Base-by-base conservation (phyloP, 2,888 invertebrate species). In the Esperia sulphurella region DNA sequence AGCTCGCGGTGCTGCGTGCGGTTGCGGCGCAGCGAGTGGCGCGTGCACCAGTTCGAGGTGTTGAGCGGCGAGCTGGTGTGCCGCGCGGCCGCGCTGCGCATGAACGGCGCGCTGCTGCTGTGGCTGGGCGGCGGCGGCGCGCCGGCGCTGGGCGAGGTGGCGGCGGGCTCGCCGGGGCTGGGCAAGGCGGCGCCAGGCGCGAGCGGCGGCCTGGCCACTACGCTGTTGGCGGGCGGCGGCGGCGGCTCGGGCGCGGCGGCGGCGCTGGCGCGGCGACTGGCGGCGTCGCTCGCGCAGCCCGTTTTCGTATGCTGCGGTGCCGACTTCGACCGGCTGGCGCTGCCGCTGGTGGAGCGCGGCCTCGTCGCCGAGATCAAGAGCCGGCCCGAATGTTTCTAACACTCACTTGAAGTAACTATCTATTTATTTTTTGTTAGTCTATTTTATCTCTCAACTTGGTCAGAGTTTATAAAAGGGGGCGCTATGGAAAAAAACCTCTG, bases 41-140 rank as follows among this genome's bases (percentile, higher is more conserved):
- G 58, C 13, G 59, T 79, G 14, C 79, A 72, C 46, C 59, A 77
- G 47, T 83, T 83, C 52, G 75, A 79, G 55, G 73, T 84, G 54
- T 71, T 75, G 68, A 72, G 74, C 50, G 71, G 80, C 1, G 75
- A 75, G 52, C 52, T 71, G 46, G 50, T 79, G 51, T 77, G 80
- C 42, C 66, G 65, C 46, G 75, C 62, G 30, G 70, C 63, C 43
- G 72, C 68, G 21, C 54, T 85, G 50, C 72, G 71, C 14, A 72
- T 77, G 65, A 54, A 64, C 37, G 77, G 70, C 37, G 79, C 78
- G 31, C 54, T 81, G 52, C 68, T 84, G 50, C 52, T 85, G 60
- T 86, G 86, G 86, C 46, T 80, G 33, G 81, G 80, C 31, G 48
- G 60, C 14, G 46, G 50, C 48, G 37, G 43, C 51, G 49, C 28